phyloP scores from a whole-genome alignment of 2,113 vertebrate genomes.

The Phoenicopterus ruber region DNA sequence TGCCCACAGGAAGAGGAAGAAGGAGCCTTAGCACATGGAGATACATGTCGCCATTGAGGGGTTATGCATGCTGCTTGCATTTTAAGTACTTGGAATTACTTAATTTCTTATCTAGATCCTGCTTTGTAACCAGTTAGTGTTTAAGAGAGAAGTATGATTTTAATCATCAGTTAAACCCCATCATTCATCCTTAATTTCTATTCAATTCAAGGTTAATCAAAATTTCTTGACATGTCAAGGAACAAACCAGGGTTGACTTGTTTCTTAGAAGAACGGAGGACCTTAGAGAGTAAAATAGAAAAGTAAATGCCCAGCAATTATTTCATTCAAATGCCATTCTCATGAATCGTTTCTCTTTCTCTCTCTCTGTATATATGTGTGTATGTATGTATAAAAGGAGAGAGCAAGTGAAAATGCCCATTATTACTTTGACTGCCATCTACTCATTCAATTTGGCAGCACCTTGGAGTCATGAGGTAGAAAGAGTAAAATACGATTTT shows the following conservation, averaged over 20 bases:
- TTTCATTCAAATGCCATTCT: neutral
- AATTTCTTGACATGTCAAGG: neutral
- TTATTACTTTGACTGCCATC: neutral
- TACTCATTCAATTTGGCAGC: neutral
- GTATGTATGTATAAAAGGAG: neutral
- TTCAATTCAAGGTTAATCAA: neutral
- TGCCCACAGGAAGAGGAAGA: neutral
- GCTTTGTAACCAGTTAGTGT: neutral
- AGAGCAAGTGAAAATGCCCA: neutral
- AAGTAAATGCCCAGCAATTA: neutral
- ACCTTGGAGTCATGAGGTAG: neutral
- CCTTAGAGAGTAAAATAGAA: neutral
- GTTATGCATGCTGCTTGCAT: neutral
- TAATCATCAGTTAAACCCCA: neutral
- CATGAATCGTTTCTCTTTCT: neutral
- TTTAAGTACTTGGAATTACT: neutral
- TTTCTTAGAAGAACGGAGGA: neutral
- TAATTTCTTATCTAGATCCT: neutral
- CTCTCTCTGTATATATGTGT: neutral
- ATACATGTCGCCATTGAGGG: accelerated
- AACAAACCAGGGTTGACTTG: neutral
- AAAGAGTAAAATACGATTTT: neutral
- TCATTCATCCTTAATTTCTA: neutral
- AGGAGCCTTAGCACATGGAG: neutral
- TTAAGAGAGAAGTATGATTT: neutral